Conservation (phyloP, 1,140 invertebrate genomes). For the Tetramorium alpestre region DNA sequence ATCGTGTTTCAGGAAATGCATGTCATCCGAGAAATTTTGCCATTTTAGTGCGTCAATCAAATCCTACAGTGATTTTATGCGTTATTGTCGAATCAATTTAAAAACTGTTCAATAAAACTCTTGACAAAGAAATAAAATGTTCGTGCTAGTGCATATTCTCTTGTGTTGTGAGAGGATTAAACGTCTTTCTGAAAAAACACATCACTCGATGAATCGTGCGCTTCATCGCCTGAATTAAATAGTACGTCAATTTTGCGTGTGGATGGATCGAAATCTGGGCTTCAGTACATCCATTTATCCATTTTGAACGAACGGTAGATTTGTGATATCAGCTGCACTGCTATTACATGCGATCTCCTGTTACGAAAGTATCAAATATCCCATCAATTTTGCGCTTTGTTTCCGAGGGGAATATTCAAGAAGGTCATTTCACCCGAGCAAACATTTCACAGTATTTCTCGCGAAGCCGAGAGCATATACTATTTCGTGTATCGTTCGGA, state of each 20-base stretch:
- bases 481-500: not conserved
- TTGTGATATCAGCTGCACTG: not conserved
- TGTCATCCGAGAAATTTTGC: not conserved
- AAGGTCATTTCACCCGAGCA: not conserved
- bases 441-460: slow-evolving; percentile 10
- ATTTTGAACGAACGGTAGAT: not conserved
- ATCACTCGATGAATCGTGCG: not conserved
- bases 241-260: not conserved
- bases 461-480: not conserved
- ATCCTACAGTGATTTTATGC: not conserved
- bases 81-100: not conserved
- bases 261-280: not conserved
- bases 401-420: not conserved
- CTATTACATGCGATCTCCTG: not conserved
- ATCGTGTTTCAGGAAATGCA: not conserved
- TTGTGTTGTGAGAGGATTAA: not conserved
- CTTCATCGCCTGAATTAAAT: slow-evolving; percentile 26
- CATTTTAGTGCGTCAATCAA: not conserved
- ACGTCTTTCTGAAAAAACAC: not conserved
- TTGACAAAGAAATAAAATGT: not conserved
- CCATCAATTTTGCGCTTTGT: not conserved
- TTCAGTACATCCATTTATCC: not conserved
- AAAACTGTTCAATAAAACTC: not conserved
- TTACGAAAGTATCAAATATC: not conserved
- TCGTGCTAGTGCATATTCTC: too few relatives aligned